Evolutionary conservation across 2,888 invertebrate species (phyloP), one percentile per base, ranked within the genome.

Genomic region (Prosopocoilus inquinatus): DNA sequence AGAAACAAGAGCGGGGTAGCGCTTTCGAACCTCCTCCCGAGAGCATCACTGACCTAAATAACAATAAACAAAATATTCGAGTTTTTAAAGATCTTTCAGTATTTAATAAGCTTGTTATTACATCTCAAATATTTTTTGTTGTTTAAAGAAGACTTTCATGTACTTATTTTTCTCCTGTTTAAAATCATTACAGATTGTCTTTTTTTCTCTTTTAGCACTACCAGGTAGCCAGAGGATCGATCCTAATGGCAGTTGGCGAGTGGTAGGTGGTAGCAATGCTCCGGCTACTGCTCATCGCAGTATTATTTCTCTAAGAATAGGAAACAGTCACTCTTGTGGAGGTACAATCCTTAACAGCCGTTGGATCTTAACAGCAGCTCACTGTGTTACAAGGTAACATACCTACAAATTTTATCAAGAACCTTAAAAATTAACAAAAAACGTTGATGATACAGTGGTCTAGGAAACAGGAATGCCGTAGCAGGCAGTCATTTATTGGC

Each of bases 401-500:
- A 28, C 5, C 1, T 28, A 28, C 20, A 28, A 28, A 1, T 28
- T 28, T 28, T 28, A 5, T 28, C 7, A 7, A 75, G 62, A 35
- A 38, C 9, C 3, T 34, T 12, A 28, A 15, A 15, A 13, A 33
- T 34, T 36, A 20, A 28, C 7, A 28, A 28, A 28, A 28, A 5
- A 5, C 1, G 20, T 28, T 28, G 20, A 28, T 28, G 20, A 28
- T 28, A 28, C 5, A 28, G 20, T 28, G 20, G 20, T 28, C 20
- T 28, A 5, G 20, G 20, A 28, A 28, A 28, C 20, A 7, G 28
- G 34, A 50, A 20, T 12, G 80, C 82, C 0, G 78, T 80, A 0
- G 80, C 80, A 0, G 83, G 83, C 1, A 80, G 80, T 0, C 80
- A 78, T 64, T 76, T 73, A 50, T 73, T 82, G 0, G 59, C 70